phyloP scores from a whole-genome alignment of 2,888 invertebrate species.

The Lobophora halterata region DNA sequence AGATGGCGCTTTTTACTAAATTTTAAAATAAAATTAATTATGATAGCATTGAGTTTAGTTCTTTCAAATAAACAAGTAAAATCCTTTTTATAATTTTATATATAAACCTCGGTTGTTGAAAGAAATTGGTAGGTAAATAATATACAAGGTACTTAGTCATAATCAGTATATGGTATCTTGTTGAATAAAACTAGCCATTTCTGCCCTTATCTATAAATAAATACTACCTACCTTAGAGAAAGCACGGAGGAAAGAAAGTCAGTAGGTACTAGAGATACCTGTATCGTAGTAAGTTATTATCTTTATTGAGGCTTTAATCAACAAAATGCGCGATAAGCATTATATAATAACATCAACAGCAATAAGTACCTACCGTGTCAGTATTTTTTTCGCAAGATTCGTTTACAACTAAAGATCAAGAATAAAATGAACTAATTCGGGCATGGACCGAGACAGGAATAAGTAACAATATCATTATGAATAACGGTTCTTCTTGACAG shows the following conservation, averaged over 20 bases:
- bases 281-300: no score
- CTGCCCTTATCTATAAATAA: no score
- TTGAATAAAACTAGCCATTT: no score
- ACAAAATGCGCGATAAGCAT: conserved; percentile 1
- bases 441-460: conserved; percentile 8
- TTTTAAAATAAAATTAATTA: conserved; percentile 33
- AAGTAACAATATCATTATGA: conserved; percentile 22
- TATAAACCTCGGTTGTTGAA: no score
- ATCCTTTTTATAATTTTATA: no score
- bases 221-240: no score
- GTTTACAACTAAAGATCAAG: conserved; percentile 1
- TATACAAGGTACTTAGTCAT: no score
- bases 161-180: conserved; percentile 6
- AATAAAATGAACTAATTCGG: conserved; percentile 16
- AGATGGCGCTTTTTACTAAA: conserved; percentile 68
- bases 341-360: background rate
- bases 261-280: conserved; percentile 2
- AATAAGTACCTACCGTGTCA: no score
- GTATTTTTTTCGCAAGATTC: background rate
- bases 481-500: conserved; percentile 50
- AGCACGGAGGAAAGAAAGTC: no score
- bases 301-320: conserved; percentile 8
- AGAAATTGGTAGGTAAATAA: no score
- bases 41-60: no score
- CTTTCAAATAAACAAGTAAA: no score